Base-by-base conservation (phyloP, 2,888 invertebrate genomes). In the Epistrophella euchroma region DNA sequence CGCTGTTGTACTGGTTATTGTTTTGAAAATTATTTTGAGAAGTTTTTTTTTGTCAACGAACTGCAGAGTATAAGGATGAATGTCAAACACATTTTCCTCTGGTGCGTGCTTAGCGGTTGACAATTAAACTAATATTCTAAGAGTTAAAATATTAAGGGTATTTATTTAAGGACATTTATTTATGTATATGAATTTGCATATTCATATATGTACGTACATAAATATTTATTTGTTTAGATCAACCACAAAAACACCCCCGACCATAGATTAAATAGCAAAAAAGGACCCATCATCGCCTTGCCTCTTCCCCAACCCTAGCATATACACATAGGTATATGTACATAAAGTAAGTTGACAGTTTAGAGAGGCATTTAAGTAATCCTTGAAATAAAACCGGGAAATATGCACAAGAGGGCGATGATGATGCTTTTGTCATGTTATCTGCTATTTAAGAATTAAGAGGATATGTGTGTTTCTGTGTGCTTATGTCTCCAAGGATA, bases 331-430 rank as follows among this genome's bases (percentile, higher is more conserved):
- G 7, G 9, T 4, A 32, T 0, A 32, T 28, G 32, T 40, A 22
- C 22, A 45, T n/a, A 37, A 45, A 19, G 32, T 68, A 60, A 70
- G 66, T 84, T 84, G 71, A 79, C 84, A 75, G 71, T 75, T 84
- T 80, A 80, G 79, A 84, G 79, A 79, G 84, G 84, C 79, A 79
- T 84, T 84, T 84, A 84, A 84, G 79, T 74, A 84, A 68, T 68
- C 68, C 68, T 84, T 84, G 74, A 79, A 79, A 75, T 72, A 75
- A 71, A 74, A 47, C 73, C 70, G 52, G 66, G 47, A 43, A 71
- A 70, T 72, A 70, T 73, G 58, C 78, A 79, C 74, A 47, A 73
- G 71, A 78, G 78, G 82, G 78, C 55, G 75, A 75, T 80, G 66
- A 75, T 79, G 71, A 75, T 79, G 84, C 71, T 80, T 80, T 80